phyloP scores from a whole-genome alignment of 2,888 invertebrate species.

The Callosobruchus maculatus region DNA sequence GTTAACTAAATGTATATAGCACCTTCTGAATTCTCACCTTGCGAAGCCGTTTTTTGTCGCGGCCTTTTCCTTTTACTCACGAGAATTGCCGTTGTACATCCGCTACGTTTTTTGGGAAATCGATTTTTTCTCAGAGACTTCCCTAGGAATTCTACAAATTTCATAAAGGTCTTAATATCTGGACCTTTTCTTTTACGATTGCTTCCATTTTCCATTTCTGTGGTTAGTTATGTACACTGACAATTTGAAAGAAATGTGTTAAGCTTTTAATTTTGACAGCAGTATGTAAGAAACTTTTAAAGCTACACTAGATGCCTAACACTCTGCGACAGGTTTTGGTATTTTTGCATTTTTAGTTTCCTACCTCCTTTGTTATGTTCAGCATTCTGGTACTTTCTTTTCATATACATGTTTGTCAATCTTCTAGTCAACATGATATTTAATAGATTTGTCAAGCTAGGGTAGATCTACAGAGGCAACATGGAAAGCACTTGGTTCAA shows the following conservation, averaged over 20 bases:
- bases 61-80: background rate
- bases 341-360: background rate
- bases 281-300: background rate
- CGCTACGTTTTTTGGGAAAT: background rate
- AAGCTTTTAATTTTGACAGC: background rate
- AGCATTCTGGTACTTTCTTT: background rate
- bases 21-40: background rate
- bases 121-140: background rate
- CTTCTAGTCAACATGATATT: background rate
- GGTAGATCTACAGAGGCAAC: background rate
- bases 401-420: background rate
- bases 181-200: background rate
- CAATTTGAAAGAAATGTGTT: background rate
- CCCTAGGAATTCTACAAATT: background rate
- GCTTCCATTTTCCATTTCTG: background rate
- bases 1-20: too few species aligned
- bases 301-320: background rate
- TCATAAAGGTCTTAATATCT: background rate
- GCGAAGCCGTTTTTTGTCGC: background rate
- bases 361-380: background rate
- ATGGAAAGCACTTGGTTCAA: background rate
- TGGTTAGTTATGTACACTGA: background rate
- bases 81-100: background rate
- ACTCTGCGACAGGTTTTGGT: background rate
- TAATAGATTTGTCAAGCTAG: background rate